phyloP scores from a whole-genome alignment of 2,797 vertebrate species.

The Gobionotothen gibberifrons region DNA sequence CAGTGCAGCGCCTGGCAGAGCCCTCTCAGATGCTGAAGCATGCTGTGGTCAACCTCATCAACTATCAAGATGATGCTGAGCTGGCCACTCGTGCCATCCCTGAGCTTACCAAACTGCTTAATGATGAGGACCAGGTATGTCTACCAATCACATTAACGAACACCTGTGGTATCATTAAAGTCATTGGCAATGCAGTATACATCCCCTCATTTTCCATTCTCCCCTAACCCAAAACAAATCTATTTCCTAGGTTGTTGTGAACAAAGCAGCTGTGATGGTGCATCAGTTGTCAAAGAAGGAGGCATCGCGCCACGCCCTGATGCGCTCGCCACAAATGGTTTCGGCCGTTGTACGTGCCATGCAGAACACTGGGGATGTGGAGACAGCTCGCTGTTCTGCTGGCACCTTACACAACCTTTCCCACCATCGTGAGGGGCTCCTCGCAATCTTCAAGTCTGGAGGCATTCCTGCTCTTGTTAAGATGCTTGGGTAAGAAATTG shows the following conservation, averaged over 20 bases:
- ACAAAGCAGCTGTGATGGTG: slow-evolving; percentile 99
- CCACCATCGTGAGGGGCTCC: slow-evolving; percentile 95
- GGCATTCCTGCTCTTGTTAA: slow-evolving; percentile 98
- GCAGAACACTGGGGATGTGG: slow-evolving; percentile 97
- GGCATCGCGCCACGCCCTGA: slow-evolving; percentile 96
- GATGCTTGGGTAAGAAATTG: slow-evolving; percentile 92
- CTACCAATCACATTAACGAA: neutral
- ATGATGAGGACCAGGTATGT: slow-evolving; percentile 97
- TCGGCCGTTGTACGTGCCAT: slow-evolving; percentile 98
- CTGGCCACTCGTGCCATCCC: slow-evolving; percentile 98
- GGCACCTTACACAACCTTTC: slow-evolving; percentile 98
- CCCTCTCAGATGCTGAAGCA: slow-evolving; percentile 99
- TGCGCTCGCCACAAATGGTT: slow-evolving; percentile 99
- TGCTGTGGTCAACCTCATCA: slow-evolving; percentile 98
- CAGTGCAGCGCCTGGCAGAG: slow-evolving; percentile 96
- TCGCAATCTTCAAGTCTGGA: slow-evolving; percentile 98
- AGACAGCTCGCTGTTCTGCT: slow-evolving; percentile 97
- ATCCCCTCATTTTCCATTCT: neutral
- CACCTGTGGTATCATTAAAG: neutral
- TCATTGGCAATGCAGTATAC: neutral
- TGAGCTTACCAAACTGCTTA: slow-evolving; percentile 97
- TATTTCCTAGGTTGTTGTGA: slow-evolving; percentile 92
- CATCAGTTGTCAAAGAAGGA: slow-evolving; percentile 99
- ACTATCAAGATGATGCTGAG: slow-evolving; percentile 98
- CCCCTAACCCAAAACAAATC: slow-evolving; percentile 1